phyloP scores from a whole-genome alignment of 2,888 invertebrate species.

The Lasius platythorax region DNA sequence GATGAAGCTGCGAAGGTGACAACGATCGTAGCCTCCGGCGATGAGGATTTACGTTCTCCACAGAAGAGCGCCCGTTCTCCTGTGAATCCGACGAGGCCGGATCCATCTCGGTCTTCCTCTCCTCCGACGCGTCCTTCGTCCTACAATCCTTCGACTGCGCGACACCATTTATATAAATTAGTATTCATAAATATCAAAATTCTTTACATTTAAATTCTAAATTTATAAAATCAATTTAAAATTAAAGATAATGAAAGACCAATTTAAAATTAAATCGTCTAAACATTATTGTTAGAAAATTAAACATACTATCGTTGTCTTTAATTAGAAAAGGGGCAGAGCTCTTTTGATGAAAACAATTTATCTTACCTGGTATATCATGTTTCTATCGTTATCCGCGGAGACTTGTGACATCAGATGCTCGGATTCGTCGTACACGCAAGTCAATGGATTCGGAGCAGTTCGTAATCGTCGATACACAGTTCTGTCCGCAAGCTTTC shows the following conservation, averaged over 20 bases:
- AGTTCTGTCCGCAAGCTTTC: slow-evolving; percentile 58
- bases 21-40: slow-evolving; percentile 71
- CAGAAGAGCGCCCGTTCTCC: slow-evolving; percentile 34
- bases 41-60: slow-evolving; percentile 57
- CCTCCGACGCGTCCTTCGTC: slow-evolving; percentile 49
- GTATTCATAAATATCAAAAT: background rate
- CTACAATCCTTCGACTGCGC: slow-evolving; percentile 60
- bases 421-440: slow-evolving; percentile 45
- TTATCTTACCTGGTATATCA: slow-evolving; percentile 52
- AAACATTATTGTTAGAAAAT: slow-evolving; percentile 1
- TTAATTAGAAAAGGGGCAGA: background rate
- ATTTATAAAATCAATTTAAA: background rate
- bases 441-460: slow-evolving; percentile 38
- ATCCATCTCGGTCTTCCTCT: slow-evolving; percentile 54
- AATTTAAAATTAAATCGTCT: background rate
- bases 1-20: slow-evolving; percentile 69
- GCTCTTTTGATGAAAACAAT: background rate
- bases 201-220: background rate
- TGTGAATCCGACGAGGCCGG: slow-evolving; percentile 57
- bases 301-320: background rate
- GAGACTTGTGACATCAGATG: slow-evolving; percentile 32
- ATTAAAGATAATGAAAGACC: no score
- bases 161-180: slow-evolving; percentile 26
- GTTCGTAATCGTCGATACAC: slow-evolving; percentile 56
- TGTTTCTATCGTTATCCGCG: slow-evolving; percentile 50